A percentile compares a stretch with the other conserved stretches of the same genome.
Conservation (phyloP, 2,797 vertebrate species). For the Argentina silus region DNA sequence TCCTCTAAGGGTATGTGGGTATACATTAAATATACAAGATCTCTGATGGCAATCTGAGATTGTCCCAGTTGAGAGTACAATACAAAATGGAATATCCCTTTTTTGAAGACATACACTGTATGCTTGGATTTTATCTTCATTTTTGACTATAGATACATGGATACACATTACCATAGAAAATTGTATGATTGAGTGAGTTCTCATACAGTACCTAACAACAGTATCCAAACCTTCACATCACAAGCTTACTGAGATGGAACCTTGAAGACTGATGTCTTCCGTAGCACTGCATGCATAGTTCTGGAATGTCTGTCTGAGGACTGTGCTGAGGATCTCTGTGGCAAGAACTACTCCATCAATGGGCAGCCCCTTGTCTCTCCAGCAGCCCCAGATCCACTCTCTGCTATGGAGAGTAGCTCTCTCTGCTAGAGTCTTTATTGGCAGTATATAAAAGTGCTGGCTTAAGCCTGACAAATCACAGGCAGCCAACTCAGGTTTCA, state of each 20-base stretch:
- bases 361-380: background rate
- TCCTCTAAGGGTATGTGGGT: conserved; percentile 33
- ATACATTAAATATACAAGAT: conserved; percentile 34
- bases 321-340: conserved; percentile 35
- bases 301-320: conserved; percentile 51
- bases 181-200: background rate
- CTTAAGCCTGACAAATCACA: conserved; percentile 49
- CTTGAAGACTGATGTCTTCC: conserved; percentile 43
- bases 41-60: conserved; percentile 1
- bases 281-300: conserved; percentile 31
- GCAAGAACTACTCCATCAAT: conserved; percentile 29
- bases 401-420: conserved; percentile 41
- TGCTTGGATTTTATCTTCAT: too few relatives aligned
- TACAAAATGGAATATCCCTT: background rate
- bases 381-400: background rate
- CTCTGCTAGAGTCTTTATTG: conserved; percentile 30
- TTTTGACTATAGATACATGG: too few relatives aligned
- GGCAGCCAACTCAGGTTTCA: conserved; percentile 34
- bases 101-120: background rate
- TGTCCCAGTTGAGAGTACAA: background rate
- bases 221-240: conserved; percentile 21
- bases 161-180: too few relatives aligned
- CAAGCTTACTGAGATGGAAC: conserved; percentile 22
- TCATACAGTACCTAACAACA: background rate
- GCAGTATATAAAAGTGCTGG: conserved; percentile 43